phyloP scores from a whole-genome alignment of 2,113 vertebrate species.

The Pseudopipra pipra region DNA sequence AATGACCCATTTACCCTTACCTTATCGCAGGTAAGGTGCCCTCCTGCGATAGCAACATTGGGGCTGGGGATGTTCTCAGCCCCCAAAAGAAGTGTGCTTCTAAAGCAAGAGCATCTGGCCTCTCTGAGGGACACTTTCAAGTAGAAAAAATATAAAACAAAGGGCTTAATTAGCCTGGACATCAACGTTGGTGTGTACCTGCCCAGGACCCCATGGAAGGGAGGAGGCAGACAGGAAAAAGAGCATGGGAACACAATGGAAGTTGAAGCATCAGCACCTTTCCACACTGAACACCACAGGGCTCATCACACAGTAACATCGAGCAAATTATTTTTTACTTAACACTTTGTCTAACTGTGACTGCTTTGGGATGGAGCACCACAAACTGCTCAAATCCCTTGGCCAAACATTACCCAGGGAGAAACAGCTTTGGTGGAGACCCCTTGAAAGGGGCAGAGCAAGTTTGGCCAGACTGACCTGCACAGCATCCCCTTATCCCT shows the following conservation, averaged over 20 bases:
- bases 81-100: background rate
- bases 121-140: background rate
- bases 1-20: too few relatives aligned
- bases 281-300: background rate
- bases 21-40: background rate
- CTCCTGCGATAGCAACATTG: background rate
- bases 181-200: background rate
- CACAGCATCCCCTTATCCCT: background rate
- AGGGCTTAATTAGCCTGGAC: background rate
- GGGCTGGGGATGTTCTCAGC: background rate
- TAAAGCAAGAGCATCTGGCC: background rate
- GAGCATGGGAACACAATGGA: background rate
- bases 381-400: background rate
- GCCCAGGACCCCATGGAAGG: background rate
- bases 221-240: background rate
- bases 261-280: background rate
- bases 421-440: background rate
- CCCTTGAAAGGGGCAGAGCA: background rate
- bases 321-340: background rate
- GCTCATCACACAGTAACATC: background rate
- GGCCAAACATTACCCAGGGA: background rate
- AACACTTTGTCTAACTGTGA: background rate
- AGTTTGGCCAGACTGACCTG: background rate
- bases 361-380: background rate
- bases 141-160: background rate